Evolutionary conservation across 2,888 invertebrate genomes (phyloP).

Genomic region (Tenthredo notha): DNA sequence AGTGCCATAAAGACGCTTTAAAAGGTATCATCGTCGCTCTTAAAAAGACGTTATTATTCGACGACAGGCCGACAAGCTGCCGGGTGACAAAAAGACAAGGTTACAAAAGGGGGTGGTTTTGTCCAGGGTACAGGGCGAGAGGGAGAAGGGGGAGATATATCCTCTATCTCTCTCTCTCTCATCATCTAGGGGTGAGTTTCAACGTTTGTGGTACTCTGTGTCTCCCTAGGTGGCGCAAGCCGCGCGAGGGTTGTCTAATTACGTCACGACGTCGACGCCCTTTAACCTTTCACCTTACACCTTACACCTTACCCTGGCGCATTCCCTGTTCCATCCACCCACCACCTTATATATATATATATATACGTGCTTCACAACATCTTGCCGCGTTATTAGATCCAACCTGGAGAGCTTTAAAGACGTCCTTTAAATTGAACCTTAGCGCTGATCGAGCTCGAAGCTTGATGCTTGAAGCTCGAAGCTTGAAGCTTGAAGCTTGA

Average conservation of each 20-base stretch:
- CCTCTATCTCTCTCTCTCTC: not conserved
- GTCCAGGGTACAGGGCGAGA: not conserved
- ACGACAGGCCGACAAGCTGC: constrained; percentile 36
- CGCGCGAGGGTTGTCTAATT: constrained; percentile 43
- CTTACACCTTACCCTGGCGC: not conserved
- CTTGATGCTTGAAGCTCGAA: not conserved
- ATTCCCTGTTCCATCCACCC: constrained; percentile 12
- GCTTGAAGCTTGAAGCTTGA: not conserved
- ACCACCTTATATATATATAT: not conserved
- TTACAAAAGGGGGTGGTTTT: not conserved
- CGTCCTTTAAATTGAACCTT: constrained; percentile 42
- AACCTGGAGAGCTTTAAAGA: constrained; percentile 54
- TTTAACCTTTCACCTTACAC: constrained; percentile 12
- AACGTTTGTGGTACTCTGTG: not conserved
- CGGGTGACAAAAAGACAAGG: constrained; percentile 6
- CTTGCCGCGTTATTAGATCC: constrained; percentile 55
- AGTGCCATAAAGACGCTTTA: constrained; percentile 42
- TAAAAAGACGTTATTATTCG: constrained; percentile 38
- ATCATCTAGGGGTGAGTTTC: not conserved
- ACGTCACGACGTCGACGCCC: constrained; percentile 41
- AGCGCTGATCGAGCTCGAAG: constrained; percentile 25
- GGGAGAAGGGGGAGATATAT: not conserved
- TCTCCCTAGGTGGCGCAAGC: constrained; percentile 5
- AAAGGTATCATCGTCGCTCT: constrained; percentile 42
- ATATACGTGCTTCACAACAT: constrained; percentile 46